Percentiles rank a stretch among this genome's conserved stretches.
Conservation (phyloP, 1,140 invertebrate genomes). For the Leptinotarsa undecemlineata region DNA sequence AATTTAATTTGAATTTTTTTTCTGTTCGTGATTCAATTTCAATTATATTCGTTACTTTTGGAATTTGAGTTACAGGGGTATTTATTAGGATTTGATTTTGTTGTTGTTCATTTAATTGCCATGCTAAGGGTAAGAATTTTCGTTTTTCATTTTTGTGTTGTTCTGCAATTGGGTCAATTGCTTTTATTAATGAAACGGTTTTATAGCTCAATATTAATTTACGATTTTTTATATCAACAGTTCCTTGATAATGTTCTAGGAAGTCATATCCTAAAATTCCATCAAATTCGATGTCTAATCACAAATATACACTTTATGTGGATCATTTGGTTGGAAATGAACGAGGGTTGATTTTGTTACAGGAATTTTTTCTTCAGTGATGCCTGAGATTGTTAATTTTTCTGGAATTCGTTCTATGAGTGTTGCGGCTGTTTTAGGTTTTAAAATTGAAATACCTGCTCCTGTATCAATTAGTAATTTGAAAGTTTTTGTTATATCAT, state of each 20-base stretch:
- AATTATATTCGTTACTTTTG: background rate
- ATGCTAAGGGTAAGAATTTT: too few species aligned
- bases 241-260: slow-evolving; percentile 26
- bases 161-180: background rate
- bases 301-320: slow-evolving; percentile 26
- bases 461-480: slow-evolving; percentile 29
- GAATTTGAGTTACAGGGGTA: background rate
- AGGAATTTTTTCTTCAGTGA: slow-evolving; percentile 23
- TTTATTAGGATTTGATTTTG: too few species aligned
- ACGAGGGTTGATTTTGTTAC: background rate
- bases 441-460: slow-evolving; percentile 32
- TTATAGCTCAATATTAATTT: slow-evolving; percentile 26
- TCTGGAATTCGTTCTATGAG: background rate
- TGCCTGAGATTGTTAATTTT: slow-evolving; percentile 21
- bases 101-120: too few species aligned
- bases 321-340: slow-evolving; percentile 7
- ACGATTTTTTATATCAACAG: slow-evolving; percentile 18
- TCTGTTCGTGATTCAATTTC: slow-evolving; percentile 25
- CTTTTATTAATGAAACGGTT: slow-evolving; percentile 18
- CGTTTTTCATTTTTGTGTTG: too few species aligned
- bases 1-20: slow-evolving; percentile 23
- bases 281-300: slow-evolving; percentile 32
- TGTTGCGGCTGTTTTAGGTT: slow-evolving; percentile 18
- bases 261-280: slow-evolving; percentile 26
- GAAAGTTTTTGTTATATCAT: slow-evolving; percentile 19